These are phyloP conservation scores for Hemaris fuciformis DNA, from an alignment of 2,888 invertebrate species.

Conservation along the genomic window DNA sequence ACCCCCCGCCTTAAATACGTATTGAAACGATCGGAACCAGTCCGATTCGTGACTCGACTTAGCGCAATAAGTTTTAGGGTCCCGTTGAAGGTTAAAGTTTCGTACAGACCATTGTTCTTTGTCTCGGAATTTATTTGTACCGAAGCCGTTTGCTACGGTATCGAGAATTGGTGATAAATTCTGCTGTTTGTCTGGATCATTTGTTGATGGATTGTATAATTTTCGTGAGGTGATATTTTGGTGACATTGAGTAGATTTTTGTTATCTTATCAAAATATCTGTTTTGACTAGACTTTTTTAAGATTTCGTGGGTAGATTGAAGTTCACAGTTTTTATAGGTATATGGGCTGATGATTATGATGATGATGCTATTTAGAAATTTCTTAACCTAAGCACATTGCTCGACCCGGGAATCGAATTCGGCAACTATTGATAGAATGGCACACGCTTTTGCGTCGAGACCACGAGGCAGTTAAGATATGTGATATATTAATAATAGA, in stretches of 20 bases:
- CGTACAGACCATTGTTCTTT: background rate
- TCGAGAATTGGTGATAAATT: background rate
- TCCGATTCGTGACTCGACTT: constrained; percentile 1
- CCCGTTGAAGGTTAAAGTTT: constrained; percentile 1
- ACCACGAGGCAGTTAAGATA: no score
- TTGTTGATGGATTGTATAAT: background rate
- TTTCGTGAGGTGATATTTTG: background rate
- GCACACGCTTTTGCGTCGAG: no score
- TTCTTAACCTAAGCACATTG: no score
- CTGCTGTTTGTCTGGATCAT: background rate
- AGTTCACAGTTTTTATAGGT: no score
- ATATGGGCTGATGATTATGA: no score
- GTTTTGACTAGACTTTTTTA: no score
- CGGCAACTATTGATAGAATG: no score
- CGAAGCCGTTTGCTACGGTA: background rate
- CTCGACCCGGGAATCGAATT: no score
- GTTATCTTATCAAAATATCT: no score
- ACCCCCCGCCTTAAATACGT: background rate
- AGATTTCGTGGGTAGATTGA: no score
- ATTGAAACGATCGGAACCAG: constrained; percentile 1
- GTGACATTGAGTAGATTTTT: no score
- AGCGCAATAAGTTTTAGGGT: constrained; percentile 8
- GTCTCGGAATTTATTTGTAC: background rate
- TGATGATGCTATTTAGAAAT: no score
- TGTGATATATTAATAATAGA: background rate